Evolutionary conservation across 2,797 vertebrate genomes (phyloP).

Genomic region (Carapus acus): DNA sequence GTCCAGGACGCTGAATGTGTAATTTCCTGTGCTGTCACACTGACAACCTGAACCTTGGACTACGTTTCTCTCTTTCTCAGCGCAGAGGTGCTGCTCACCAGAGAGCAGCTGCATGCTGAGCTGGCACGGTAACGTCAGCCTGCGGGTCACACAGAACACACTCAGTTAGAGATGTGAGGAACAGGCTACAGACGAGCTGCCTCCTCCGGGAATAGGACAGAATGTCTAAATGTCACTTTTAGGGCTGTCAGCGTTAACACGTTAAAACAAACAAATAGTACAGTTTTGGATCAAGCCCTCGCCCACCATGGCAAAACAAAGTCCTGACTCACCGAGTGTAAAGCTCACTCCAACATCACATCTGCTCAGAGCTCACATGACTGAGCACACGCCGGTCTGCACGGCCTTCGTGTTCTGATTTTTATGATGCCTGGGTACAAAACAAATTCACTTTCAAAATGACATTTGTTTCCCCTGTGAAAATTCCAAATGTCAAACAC

Average conservation of each 20-base stretch:
- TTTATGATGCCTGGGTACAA: slow-evolving; percentile 57
- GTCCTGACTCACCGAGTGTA: slow-evolving; percentile 56
- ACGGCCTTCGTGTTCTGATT: slow-evolving; percentile 71
- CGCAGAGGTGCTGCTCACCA: slow-evolving; percentile 33
- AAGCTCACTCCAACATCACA: slow-evolving; percentile 17
- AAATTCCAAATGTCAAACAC: not conserved
- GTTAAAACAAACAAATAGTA: too few species aligned
- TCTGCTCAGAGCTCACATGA: slow-evolving; percentile 81
- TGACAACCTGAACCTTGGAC: slow-evolving; percentile 17
- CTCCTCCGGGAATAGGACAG: too few species aligned
- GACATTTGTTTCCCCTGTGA: not conserved
- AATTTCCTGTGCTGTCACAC: slow-evolving; percentile 32
- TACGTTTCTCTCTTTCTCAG: slow-evolving; percentile 24
- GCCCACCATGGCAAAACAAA: too few species aligned
- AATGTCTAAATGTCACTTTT: too few species aligned
- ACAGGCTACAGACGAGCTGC: too few species aligned
- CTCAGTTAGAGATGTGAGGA: slow-evolving; percentile 12
- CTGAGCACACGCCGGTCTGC: slow-evolving; percentile 87
- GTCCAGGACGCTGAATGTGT: slow-evolving; percentile 16
- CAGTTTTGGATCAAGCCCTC: too few species aligned
- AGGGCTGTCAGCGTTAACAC: too few species aligned
- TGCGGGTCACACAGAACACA: slow-evolving; percentile 47
- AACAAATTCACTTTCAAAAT: slow-evolving; percentile 1
- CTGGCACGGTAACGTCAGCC: slow-evolving; percentile 54
- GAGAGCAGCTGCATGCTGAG: slow-evolving; percentile 51